phyloP scores from a whole-genome alignment of 1,140 invertebrate genomes.

The Batillaria attramentaria region DNA sequence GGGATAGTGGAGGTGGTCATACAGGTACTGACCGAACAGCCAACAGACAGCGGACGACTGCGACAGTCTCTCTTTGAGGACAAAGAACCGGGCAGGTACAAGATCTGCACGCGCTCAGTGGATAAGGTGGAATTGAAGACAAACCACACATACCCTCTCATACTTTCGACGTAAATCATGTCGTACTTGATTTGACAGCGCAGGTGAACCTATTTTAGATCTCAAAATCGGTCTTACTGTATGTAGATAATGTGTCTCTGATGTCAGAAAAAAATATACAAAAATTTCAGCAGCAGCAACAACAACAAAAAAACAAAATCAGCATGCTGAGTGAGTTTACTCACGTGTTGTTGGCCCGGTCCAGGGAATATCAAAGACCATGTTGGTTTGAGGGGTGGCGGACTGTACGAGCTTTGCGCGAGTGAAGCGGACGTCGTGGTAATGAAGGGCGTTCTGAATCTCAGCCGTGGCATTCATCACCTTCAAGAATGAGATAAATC shows the following conservation, averaged over 20 bases:
- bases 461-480: constrained; percentile 20
- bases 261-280: not conserved
- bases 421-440: constrained; percentile 18
- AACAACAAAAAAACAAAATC: not conserved
- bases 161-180: not conserved
- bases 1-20: constrained; percentile 49
- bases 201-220: too few relatives aligned
- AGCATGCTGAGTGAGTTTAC: not conserved
- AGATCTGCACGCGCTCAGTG: too few relatives aligned
- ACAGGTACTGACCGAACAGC: constrained; percentile 58
- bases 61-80: not conserved
- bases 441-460: constrained; percentile 12
- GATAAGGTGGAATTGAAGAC: not conserved
- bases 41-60: constrained; percentile 64
- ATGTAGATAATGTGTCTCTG: too few relatives aligned
- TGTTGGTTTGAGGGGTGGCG: not conserved
- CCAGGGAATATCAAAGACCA: constrained; percentile 13
- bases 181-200: not conserved
- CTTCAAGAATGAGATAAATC: not conserved
- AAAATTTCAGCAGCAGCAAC: not conserved
- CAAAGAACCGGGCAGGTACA: too few relatives aligned
- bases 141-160: constrained; percentile 3
- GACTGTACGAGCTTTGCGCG: not conserved
- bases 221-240: too few relatives aligned
- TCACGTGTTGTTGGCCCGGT: constrained; percentile 17